These are phyloP conservation scores for Aegithalos caudatus DNA, from an alignment of 2,113 vertebrate genomes.

Conservation along the genomic window DNA sequence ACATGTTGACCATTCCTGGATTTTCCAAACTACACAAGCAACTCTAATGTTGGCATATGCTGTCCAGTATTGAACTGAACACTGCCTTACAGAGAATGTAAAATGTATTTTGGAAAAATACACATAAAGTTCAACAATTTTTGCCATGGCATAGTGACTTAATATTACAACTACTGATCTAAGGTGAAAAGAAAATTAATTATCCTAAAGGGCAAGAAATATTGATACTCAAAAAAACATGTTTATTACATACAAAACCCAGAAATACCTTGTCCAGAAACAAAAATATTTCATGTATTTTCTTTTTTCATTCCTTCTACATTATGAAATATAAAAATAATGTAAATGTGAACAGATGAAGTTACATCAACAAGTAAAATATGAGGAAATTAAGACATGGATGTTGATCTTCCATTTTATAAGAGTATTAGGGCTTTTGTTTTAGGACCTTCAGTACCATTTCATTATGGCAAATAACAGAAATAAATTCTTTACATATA, in stretches of 20 bases:
- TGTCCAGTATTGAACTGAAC: background rate
- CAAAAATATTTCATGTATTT: background rate
- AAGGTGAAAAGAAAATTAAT: background rate
- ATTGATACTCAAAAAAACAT: background rate
- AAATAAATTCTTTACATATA: background rate
- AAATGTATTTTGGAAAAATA: background rate
- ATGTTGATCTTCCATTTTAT: background rate
- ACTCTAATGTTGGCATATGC: background rate
- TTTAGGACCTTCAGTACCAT: background rate
- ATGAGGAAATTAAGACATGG: background rate
- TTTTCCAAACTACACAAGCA: background rate
- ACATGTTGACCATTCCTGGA: background rate
- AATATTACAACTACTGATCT: background rate
- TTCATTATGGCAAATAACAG: background rate
- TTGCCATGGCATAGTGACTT: background rate
- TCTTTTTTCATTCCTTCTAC: background rate
- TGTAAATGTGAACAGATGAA: background rate
- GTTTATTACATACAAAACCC: background rate
- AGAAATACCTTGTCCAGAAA: background rate
- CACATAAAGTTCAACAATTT: background rate
- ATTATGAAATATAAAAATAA: background rate
- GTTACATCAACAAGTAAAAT: background rate
- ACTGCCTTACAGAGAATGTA: background rate
- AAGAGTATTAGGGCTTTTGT: fast-evolving
- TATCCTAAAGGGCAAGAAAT: background rate